phyloP scores from a whole-genome alignment of 2,888 invertebrate species.

The Calameuta pallipes region DNA sequence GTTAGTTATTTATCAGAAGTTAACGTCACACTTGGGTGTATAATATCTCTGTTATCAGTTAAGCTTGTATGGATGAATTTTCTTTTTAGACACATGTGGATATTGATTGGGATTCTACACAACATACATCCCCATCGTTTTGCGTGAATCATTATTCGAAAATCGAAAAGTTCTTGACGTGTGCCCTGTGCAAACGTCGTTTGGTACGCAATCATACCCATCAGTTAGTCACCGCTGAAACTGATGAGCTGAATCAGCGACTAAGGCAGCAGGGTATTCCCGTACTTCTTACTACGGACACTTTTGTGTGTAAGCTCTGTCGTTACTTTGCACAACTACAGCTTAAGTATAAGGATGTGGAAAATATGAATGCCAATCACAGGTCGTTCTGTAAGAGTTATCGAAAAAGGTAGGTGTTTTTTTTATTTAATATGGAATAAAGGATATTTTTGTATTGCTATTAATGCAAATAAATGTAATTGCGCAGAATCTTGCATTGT shows the following conservation, averaged over 20 bases:
- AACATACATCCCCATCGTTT: conserved; percentile 60
- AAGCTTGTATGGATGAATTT: not conserved
- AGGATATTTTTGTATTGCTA: not conserved
- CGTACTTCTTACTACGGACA: conserved; percentile 74
- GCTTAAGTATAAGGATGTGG: conserved; percentile 69
- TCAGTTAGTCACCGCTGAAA: conserved; percentile 73
- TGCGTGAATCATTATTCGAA: conserved; percentile 77
- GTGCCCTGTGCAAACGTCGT: conserved; percentile 81
- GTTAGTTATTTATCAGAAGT: conserved; percentile 29
- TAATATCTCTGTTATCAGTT: not conserved
- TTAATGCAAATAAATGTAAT: not conserved
- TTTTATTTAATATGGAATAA: not conserved
- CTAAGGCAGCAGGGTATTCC: conserved; percentile 76
- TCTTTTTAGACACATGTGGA: conserved; percentile 53
- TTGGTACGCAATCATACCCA: conserved; percentile 83
- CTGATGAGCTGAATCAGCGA: conserved; percentile 67
- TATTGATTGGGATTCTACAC: conserved; percentile 65
- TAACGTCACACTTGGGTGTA: not conserved
- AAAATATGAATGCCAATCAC: conserved; percentile 67
- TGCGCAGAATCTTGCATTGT: conserved; percentile 77
- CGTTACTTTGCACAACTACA: conserved; percentile 81
- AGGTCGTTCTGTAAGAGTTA: conserved; percentile 72
- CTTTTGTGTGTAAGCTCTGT: conserved; percentile 85
- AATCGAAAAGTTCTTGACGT: conserved; percentile 80
- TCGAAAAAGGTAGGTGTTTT: conserved; percentile 70